phyloP scores from a whole-genome alignment of 1,140 invertebrate genomes.

The Drosophila santomea region DNA sequence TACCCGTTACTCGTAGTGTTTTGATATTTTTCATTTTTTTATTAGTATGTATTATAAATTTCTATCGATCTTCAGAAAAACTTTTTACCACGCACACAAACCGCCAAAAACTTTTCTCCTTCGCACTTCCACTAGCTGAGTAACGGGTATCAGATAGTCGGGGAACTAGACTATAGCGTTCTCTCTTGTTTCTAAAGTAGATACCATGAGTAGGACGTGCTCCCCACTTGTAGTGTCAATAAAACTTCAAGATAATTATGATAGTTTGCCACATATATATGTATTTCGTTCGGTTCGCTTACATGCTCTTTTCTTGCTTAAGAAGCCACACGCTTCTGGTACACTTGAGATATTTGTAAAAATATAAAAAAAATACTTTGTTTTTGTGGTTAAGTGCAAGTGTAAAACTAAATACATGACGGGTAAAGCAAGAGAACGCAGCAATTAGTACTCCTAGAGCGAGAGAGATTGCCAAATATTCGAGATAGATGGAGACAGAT shows the following conservation, averaged over 20 bases:
- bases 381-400: background rate
- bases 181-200: no score
- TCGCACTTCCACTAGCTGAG: no score
- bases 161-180: no score
- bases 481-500: slow-evolving; percentile 11
- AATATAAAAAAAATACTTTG: slow-evolving; percentile 22
- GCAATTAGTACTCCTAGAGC: slow-evolving; percentile 42
- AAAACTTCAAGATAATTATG: background rate
- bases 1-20: no score
- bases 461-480: slow-evolving; percentile 27
- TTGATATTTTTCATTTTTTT: no score
- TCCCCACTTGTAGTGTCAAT: no score
- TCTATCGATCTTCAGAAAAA: no score
- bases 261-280: slow-evolving; percentile 38
- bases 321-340: slow-evolving; percentile 6
- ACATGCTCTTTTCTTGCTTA: slow-evolving; percentile 16
- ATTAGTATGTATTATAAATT: no score
- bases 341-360: slow-evolving; percentile 12
- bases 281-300: slow-evolving; percentile 42
- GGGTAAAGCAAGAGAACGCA: slow-evolving; percentile 13
- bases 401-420: slow-evolving; percentile 31
- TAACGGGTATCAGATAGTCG: no score
- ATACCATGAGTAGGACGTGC: no score
- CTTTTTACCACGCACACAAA: no score
- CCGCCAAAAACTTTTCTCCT: no score